These are phyloP conservation scores for Argyra leucocephala DNA, from an alignment of 2,888 invertebrate species.

Conservation along the genomic window DNA sequence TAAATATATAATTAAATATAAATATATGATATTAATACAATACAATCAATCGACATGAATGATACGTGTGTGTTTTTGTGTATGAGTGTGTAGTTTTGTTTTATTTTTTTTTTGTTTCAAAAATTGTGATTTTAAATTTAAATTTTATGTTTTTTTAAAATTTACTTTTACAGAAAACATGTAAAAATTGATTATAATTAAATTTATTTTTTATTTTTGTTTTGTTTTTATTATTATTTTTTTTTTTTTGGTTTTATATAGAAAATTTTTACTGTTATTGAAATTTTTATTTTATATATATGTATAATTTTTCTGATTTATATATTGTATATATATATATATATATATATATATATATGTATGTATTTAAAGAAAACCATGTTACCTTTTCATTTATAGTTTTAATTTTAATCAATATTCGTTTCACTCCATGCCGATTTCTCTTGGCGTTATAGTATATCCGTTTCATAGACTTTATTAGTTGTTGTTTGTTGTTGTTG, in stretches of 20 bases:
- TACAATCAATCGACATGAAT: background rate
- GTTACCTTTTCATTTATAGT: background rate
- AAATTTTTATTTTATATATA: background rate
- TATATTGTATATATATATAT: too few species aligned
- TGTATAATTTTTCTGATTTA: background rate
- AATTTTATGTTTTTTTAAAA: background rate
- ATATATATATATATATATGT: background rate
- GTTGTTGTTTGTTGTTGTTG: slow-evolving; percentile 53
- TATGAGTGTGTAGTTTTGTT: too few species aligned
- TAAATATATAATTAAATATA: too few species aligned
- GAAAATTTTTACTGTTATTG: background rate
- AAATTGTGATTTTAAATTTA: too few species aligned
- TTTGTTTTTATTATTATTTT: background rate
- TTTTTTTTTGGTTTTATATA: background rate
- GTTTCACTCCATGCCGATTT: slow-evolving; percentile 41
- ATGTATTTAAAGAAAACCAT: background rate
- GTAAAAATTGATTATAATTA: background rate
- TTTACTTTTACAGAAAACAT: background rate
- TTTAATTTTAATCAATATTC: slow-evolving; percentile 31
- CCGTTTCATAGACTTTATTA: slow-evolving; percentile 83
- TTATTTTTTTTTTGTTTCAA: background rate
- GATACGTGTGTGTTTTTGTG: background rate
- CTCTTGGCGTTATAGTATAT: slow-evolving; percentile 71
- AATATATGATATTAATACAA: too few species aligned
- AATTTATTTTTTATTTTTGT: too few species aligned